Evolutionary conservation across 2,888 invertebrate genomes (phyloP), one percentile per base, ranked within the genome.

Genomic region (Caenorhabditis sulstoni): DNA sequence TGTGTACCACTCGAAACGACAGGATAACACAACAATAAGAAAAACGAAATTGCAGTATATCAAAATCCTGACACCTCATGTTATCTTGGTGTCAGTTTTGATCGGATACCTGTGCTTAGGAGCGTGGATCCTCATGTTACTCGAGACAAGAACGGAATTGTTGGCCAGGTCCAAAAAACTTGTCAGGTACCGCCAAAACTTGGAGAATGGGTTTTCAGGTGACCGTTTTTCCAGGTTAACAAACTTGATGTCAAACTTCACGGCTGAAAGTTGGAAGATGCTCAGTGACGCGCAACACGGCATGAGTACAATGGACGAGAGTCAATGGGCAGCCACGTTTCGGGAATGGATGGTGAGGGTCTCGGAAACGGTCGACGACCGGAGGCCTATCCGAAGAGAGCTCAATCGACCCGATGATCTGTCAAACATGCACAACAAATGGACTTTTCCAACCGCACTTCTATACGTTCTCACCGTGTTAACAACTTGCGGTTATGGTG

Each of bases 401-500:
- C 64, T 90, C 20, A 79, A 84, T 55, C 74, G 81, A 20, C 88
- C 89, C 8, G 86, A 87, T 50, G 82, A 83, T 59, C 71, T 90
- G 29, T 81, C 83, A 14, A 88, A 90, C 62, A 87, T 90, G 83
- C 88, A 87, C 61, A 88, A 88, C 64, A 90, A 87, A 58, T 90
- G 90, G 90, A 90, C 90, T 0, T 90, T 90, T 66, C 90, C 90
- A 7, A 90, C 90, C 4, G 87, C 89, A 7, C 70, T 90, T 11
- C 84, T 90, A 23, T 90, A 90, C 79, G 90, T 90, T 7, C 81
- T 90, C 18, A 90, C 90, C n/a, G 90, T 90, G 18, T 76, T 90
- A 52, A 90, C 90, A 18, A 90, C 90, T 82, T 90, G 90, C 76
- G 90, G 90, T 61, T 90, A 90, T 79, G 90, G 90, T 37, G 89